phyloP scores from a whole-genome alignment of 2,113 vertebrate species.

The Nesoenas mayeri region DNA sequence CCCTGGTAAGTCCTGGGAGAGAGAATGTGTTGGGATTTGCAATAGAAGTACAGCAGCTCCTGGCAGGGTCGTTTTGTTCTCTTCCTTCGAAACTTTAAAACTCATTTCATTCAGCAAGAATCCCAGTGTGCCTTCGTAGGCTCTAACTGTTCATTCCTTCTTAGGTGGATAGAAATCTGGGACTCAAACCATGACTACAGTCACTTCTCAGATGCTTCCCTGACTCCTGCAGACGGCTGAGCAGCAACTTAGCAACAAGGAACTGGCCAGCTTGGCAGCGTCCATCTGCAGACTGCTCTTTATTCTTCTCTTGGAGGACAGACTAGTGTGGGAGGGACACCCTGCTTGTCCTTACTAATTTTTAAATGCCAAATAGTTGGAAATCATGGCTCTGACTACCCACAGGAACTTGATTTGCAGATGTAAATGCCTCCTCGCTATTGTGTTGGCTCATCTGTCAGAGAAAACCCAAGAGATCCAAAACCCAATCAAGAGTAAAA shows the following conservation, averaged over 20 bases:
- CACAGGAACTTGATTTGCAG: not conserved
- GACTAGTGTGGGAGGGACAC: not conserved
- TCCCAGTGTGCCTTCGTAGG: not conserved
- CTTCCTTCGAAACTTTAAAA: not conserved
- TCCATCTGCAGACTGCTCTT: not conserved
- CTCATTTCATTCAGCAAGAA: not conserved
- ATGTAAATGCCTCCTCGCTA: accelerated
- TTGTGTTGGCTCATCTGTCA: not conserved
- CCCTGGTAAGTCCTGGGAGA: not conserved
- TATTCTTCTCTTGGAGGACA: not conserved
- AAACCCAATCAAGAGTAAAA: not conserved
- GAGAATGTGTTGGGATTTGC: not conserved
- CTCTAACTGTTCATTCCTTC: conserved; percentile 41
- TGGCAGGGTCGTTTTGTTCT: not conserved
- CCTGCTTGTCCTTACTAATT: not conserved
- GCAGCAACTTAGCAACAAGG: not conserved
- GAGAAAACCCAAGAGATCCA: not conserved
- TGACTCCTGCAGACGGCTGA: not conserved
- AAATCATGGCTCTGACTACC: not conserved
- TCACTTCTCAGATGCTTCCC: conserved; percentile 46
- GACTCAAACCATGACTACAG: conserved; percentile 54
- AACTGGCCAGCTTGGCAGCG: not conserved
- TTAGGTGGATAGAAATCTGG: conserved; percentile 78
- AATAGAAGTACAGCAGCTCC: not conserved
- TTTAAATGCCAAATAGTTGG: not conserved